Evolutionary conservation across 2,797 vertebrate species (phyloP), one percentile per base, ranked within the genome.

Genomic region (Melanotaenia parkinsoni): DNA sequence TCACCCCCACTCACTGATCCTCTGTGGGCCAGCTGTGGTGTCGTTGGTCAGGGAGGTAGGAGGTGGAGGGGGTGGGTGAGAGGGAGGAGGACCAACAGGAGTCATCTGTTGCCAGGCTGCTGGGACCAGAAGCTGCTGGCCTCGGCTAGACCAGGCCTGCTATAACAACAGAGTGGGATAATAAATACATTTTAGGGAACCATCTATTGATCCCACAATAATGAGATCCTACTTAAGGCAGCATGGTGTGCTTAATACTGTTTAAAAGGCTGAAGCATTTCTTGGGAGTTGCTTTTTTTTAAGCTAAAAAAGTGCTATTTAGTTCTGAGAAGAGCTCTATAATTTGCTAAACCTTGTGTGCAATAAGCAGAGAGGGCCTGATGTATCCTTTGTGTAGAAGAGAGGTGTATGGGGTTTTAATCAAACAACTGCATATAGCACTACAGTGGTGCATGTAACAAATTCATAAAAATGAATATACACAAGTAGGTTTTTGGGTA

Each of bases 1-100:
- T 94, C 89, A 99, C 98, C 97, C 96, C 98, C 98, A 99, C 81
- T 99, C 96, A 69, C 95, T 93, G 79, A 98, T 94, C 74, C 96
- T 96, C 63, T 96, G 97, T 69, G 96, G 94, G 61, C 95, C 94
- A 75, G 94, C 93, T 85, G 96, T 91, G 72, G 94, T 88, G 83
- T 99, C 97, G 18, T 94, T 95, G 78, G 95, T 86, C 57, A 98
- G 91, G 37, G 96, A 91, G 58, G 96, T 84, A 0, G 96, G 88
- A 47, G 97, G 94, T 77, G 96, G 95, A 67, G 89, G 92, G 35
- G 88, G 88, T 0, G 91, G 90, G 50, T 89, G 91, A 59, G 92
- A 86, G 26, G 92, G 88, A 37, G 91, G 91, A 69, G 91, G 90
- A 50, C 89, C 91, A 35, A 93, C 86, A 16, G 90, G 12, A 74